phyloP scores from a whole-genome alignment of 2,113 vertebrate genomes.

The Protomyctophum bolini region DNA sequence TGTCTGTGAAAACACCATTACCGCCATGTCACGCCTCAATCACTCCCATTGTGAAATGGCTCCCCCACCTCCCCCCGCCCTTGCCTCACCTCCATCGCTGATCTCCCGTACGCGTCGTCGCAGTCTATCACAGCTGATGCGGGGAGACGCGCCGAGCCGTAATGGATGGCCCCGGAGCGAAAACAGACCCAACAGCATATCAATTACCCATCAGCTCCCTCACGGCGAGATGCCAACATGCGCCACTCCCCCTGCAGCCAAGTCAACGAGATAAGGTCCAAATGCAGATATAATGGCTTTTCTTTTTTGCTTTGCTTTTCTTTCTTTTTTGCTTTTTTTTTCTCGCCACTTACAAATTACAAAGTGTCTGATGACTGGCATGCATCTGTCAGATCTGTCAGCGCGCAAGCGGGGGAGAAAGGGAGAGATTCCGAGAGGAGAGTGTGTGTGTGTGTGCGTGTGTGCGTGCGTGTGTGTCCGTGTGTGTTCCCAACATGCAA shows the following conservation, averaged over 20 bases:
- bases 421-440: conserved; percentile 13
- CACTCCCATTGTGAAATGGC: conserved; percentile 71
- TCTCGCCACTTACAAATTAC: conserved; percentile 53
- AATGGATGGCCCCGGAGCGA: conserved; percentile 71
- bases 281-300: conserved; percentile 62
- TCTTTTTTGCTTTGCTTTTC: conserved; percentile 16
- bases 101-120: conserved; percentile 64
- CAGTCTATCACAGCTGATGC: conserved; percentile 69
- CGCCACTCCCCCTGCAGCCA: conserved; percentile 39
- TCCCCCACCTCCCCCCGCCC: conserved; percentile 22
- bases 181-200: conserved; percentile 76
- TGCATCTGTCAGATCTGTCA: conserved; percentile 58
- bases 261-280: conserved; percentile 62
- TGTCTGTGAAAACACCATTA: conserved; percentile 80
- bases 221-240: conserved; percentile 50
- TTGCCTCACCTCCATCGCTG: conserved; percentile 51
- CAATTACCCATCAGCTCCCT: conserved; percentile 77
- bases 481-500: conserved; percentile 5
- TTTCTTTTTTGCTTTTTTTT: background rate
- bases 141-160: conserved; percentile 56
- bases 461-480: conserved; percentile 11
- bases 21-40: conserved; percentile 79
- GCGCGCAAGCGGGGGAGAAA: conserved; percentile 22
- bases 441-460: background rate
- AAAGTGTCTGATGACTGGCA: conserved; percentile 44